A percentile compares a stretch with the other conserved stretches of the same genome.
phyloP scores from a whole-genome alignment of 2,797 vertebrate genomes.

The Ctenosaura bakeri region DNA sequence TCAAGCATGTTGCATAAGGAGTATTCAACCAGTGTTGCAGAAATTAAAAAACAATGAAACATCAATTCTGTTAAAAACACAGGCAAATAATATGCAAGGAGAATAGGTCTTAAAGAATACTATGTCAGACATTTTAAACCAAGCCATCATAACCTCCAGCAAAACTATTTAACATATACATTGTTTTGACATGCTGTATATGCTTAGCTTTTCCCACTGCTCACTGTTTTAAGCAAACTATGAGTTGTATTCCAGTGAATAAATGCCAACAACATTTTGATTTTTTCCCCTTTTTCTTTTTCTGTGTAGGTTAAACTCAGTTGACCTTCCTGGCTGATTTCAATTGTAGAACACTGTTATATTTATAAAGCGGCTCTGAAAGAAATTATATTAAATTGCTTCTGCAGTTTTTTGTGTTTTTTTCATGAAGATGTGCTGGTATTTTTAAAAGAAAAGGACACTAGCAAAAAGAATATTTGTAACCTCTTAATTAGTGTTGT shows the following conservation, averaged over 20 bases:
- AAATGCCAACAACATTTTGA: conserved; percentile 43
- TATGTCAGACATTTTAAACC: conserved; percentile 60
- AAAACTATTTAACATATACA: conserved; percentile 58
- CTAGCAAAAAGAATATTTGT: not conserved
- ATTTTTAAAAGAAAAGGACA: not conserved
- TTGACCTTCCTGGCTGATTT: conserved; percentile 40
- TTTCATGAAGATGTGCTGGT: not conserved
- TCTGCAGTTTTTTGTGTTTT: conserved; percentile 36
- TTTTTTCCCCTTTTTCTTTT: not conserved
- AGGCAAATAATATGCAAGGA: conserved; percentile 54
- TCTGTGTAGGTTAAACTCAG: conserved; percentile 32
- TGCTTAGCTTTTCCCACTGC: conserved; percentile 55
- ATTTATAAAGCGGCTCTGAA: conserved; percentile 56
- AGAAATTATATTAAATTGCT: conserved; percentile 36
- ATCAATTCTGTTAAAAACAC: conserved; percentile 18
- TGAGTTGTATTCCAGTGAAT: conserved; percentile 55
- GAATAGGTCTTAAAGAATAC: conserved; percentile 53
- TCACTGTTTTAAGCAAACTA: conserved; percentile 54
- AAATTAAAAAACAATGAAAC: too few species aligned
- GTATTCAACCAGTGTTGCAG: too few species aligned
- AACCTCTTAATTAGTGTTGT: conserved; percentile 3
- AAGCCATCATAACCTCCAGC: conserved; percentile 52
- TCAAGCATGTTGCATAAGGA: too few species aligned
- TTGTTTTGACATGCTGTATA: conserved; percentile 60
- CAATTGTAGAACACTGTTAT: conserved; percentile 43